A percentile compares a stretch with the other conserved stretches of the same genome.
phyloP scores from a whole-genome alignment of 2,888 invertebrate species.

The Agrypnus murinus region DNA sequence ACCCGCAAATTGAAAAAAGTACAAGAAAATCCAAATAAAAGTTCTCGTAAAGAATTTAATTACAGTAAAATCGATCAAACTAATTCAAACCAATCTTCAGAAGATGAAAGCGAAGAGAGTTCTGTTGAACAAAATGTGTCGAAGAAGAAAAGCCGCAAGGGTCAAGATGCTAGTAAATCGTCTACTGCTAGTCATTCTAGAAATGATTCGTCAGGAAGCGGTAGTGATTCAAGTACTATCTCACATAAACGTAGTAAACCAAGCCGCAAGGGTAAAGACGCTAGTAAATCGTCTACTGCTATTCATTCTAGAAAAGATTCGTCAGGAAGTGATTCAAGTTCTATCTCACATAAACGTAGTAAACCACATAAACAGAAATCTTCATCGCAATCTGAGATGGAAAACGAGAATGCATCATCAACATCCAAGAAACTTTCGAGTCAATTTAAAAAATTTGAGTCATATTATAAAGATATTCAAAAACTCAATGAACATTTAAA shows the following conservation, averaged over 20 bases:
- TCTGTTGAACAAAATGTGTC: no score
- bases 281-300: no score
- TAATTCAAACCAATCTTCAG: no score
- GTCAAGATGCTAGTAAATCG: no score
- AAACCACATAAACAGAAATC: not conserved
- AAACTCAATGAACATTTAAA: not conserved
- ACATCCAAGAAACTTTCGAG: not conserved
- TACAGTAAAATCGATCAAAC: no score
- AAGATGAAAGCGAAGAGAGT: no score
- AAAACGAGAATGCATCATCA: not conserved
- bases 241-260: not conserved
- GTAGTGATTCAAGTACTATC: not conserved
- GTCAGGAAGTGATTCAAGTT: not conserved
- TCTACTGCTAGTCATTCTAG: no score
- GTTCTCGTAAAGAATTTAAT: no score
- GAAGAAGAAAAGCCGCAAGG: no score
- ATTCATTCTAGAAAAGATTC: no score
- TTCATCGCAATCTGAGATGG: not conserved
- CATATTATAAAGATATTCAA: not conserved
- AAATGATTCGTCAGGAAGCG: no score
- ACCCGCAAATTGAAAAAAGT: not conserved
- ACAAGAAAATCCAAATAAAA: not conserved
- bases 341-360: not conserved
- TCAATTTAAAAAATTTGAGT: conserved; percentile 18
- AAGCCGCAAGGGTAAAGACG: no score